phyloP scores from a whole-genome alignment of 2,113 vertebrate species.

The Saccopteryx leptura region DNA sequence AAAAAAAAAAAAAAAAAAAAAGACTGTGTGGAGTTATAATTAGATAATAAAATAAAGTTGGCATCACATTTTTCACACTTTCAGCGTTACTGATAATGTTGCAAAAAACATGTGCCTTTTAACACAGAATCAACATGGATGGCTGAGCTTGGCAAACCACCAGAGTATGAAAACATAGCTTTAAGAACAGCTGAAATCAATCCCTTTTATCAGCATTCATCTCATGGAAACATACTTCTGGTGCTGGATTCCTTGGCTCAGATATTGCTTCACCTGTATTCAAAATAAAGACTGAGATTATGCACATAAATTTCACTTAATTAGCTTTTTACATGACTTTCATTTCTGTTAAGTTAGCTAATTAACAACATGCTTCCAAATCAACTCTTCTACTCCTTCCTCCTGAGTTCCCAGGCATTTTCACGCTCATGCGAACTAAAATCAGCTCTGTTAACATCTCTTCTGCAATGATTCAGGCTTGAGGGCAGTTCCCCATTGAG shows the following conservation, averaged over 20 bases:
- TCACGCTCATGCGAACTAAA: neutral
- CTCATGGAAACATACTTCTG: constrained; percentile 8
- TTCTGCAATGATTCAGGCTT: constrained; percentile 45
- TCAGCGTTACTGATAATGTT: constrained; percentile 29
- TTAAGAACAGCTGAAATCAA: constrained; percentile 46
- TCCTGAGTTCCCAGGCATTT: constrained; percentile 65
- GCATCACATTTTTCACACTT: constrained; percentile 45
- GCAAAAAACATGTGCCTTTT: constrained; percentile 58
- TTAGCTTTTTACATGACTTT: constrained; percentile 80
- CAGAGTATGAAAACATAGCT: neutral
- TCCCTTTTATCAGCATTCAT: neutral
- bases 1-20: too few relatives aligned
- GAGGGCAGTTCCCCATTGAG: constrained; percentile 65
- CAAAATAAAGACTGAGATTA: constrained; percentile 75
- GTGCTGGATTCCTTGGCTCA: constrained; percentile 8
- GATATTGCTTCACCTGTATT: constrained; percentile 48
- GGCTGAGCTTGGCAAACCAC: neutral
- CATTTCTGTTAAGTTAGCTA: constrained; percentile 79
- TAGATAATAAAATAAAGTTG: constrained; percentile 28
- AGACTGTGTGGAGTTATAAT: constrained; percentile 40
- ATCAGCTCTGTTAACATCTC: constrained; percentile 4
- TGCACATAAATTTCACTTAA: constrained; percentile 79
- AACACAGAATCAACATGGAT: constrained; percentile 22
- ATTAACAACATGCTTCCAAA: constrained; percentile 83
- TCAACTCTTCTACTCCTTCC: constrained; percentile 43